Percentiles rank a stretch among this genome's conserved stretches.
Conservation (phyloP, 2,888 invertebrate genomes). For the Microctonus aethiopoides region DNA sequence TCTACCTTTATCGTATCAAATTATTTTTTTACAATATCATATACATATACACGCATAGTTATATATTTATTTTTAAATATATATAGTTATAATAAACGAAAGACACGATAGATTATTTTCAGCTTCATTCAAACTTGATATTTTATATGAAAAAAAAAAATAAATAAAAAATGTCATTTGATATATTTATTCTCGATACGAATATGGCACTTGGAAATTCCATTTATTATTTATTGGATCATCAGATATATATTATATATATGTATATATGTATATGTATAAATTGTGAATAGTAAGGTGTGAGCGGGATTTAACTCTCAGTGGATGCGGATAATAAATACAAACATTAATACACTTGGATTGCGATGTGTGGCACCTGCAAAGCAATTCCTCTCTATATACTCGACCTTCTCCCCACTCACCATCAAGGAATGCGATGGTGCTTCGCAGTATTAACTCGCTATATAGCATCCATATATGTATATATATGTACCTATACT, state of each 20-base stretch:
- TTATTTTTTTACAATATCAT: too few relatives aligned
- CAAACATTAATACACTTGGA: slow-evolving; percentile 28
- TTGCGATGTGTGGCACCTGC: slow-evolving; percentile 23
- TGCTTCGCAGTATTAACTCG: slow-evolving; percentile 3
- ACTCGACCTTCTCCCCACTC: slow-evolving; percentile 24
- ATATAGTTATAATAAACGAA: too few relatives aligned
- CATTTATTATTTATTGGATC: slow-evolving; percentile 23
- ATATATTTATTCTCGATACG: slow-evolving; percentile 17
- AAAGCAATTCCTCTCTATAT: slow-evolving; percentile 24
- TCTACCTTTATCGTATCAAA: too few relatives aligned
- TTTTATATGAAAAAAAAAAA: too few relatives aligned
- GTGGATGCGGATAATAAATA: slow-evolving; percentile 17
- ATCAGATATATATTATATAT: not conserved
- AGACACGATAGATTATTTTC: too few relatives aligned
- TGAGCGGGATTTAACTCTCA: not conserved
- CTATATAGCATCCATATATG: not conserved
- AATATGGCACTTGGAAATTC: slow-evolving; percentile 30
- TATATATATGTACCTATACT: not conserved
- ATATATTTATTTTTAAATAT: too few relatives aligned
- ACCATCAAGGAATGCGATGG: slow-evolving; percentile 26
- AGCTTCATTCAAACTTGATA: too few relatives aligned
- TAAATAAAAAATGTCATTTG: slow-evolving; percentile 30
- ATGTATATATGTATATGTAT: too few relatives aligned
- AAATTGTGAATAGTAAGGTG: too few relatives aligned
- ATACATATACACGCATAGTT: too few relatives aligned